These are phyloP conservation scores for Drosophila meridionalis DNA, from an alignment of 2,888 invertebrate genomes.

Conservation along the genomic window DNA sequence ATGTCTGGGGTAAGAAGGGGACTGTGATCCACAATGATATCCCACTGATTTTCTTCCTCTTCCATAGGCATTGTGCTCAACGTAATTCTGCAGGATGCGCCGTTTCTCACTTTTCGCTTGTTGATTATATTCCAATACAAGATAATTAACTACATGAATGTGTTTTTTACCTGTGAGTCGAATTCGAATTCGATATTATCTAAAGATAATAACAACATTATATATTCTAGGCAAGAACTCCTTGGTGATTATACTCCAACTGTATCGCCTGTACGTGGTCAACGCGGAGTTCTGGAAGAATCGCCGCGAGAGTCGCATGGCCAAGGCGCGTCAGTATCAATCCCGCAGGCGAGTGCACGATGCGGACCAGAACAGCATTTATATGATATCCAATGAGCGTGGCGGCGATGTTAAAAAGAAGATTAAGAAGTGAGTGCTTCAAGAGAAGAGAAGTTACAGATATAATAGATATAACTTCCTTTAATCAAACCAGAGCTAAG, in stretches of 20 bases:
- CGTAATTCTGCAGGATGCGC: slow-evolving; percentile 94
- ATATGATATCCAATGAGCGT: slow-evolving; percentile 86
- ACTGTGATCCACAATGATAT: background rate
- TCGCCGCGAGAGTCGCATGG: slow-evolving; percentile 81
- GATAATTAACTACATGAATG: slow-evolving; percentile 97
- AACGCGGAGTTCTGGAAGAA: slow-evolving; percentile 88
- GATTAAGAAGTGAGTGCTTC: slow-evolving; percentile 72
- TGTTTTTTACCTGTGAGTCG: slow-evolving; percentile 96
- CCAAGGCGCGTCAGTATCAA: slow-evolving; percentile 75
- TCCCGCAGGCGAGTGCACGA: slow-evolving; percentile 79
- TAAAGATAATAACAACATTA: background rate
- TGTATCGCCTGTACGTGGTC: slow-evolving; percentile 93
- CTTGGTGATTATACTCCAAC: slow-evolving; percentile 93
- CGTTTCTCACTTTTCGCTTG: slow-evolving; percentile 93
- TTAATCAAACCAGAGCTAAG: slow-evolving; percentile 64
- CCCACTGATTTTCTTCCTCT: background rate
- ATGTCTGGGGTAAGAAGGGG: slow-evolving; percentile 88
- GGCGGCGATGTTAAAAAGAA: slow-evolving; percentile 81
- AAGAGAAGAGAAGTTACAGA: background rate
- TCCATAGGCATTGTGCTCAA: slow-evolving; percentile 90
- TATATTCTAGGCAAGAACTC: slow-evolving; percentile 88
- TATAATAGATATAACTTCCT: background rate
- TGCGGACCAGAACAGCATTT: slow-evolving; percentile 85
- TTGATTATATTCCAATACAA: slow-evolving; percentile 94
- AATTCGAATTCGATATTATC: fast-evolving